Percentiles rank a stretch among this genome's conserved stretches.
Conservation (phyloP, 2,888 invertebrate species). For the Campoplex nolae region DNA sequence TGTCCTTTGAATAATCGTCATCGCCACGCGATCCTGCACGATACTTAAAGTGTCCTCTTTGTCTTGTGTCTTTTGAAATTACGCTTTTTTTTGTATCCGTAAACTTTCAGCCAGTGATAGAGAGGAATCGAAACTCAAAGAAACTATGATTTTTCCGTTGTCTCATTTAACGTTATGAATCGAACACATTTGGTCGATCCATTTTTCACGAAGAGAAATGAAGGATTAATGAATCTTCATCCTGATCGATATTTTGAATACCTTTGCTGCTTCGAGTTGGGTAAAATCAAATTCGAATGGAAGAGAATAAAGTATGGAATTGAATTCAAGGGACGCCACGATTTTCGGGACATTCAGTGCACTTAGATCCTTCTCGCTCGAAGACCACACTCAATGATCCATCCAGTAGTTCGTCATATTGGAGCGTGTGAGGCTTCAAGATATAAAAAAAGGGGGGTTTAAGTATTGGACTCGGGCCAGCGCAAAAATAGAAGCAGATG, state of each 20-base stretch:
- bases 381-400: constrained; percentile 72
- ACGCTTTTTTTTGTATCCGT: neutral
- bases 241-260: no score
- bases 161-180: neutral
- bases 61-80: neutral
- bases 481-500: constrained; percentile 85
- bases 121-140: neutral
- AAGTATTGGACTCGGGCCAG: constrained; percentile 83
- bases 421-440: constrained; percentile 38
- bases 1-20: constrained; percentile 57
- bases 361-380: constrained; percentile 67
- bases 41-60: constrained; percentile 40
- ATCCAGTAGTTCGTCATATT: constrained; percentile 71
- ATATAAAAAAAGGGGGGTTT: constrained; percentile 69
- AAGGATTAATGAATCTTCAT: neutral
- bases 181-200: neutral
- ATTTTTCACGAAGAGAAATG: neutral
- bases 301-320: neutral
- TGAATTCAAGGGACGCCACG: neutral
- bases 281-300: no score
- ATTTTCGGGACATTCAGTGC: constrained; percentile 45
- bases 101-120: neutral
- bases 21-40: constrained; percentile 48
- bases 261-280: neutral
- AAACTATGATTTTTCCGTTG: neutral